Base-by-base conservation (phyloP, 2,888 invertebrate genomes). In the Caenorhabditis drosophilae region DNA sequence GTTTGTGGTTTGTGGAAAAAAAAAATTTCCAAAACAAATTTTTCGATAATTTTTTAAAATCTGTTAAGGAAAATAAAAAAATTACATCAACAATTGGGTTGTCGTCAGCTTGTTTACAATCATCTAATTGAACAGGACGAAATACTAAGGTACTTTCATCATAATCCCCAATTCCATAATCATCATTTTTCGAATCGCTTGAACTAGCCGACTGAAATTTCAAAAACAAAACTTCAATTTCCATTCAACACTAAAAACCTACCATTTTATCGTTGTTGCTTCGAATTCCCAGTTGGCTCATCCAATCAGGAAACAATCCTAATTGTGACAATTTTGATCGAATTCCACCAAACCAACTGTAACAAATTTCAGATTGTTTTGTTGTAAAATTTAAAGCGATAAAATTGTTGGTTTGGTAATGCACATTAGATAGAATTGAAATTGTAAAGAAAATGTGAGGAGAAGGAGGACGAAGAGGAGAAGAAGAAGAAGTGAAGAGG, bases 311-410 rank as follows among this genome's bases (percentile, higher is more conserved):
- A 53, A 76, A 68, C 25, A 64, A 46, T 12, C 73, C 56, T 36
- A 76, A 41, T 53, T 73, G 73, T 48, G 73, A 62, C 26, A 76
- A 51, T 49, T 72, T 73, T 18, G 74, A 66, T 45, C 66, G 56
- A 42, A 76, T 66, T n/a, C 75, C 76, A n/a, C 71, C 70, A 48
- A 76, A 72, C 76, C 76, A 76, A 56, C 76, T 74, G 68, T 46
- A 73, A 70, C 36, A 42, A n/a, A n/a, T n/a, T n/a, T n/a, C n/a
- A n/a, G n/a, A n/a, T n/a, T n/a, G n/a, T n/a, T n/a, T n/a, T n/a
- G n/a, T n/a, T n/a, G n/a, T n/a, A n/a, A n/a, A n/a, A n/a, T n/a
- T 26, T 47, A 51, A 56, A 47, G 44, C 20, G 31, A 42, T 26
- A 15, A 15, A 25, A 18, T 20, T 7, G 34, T 45, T 27, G n/a